These are phyloP conservation scores for Chitala chitala DNA, from an alignment of 2,113 vertebrate genomes.

Conservation along the genomic window DNA sequence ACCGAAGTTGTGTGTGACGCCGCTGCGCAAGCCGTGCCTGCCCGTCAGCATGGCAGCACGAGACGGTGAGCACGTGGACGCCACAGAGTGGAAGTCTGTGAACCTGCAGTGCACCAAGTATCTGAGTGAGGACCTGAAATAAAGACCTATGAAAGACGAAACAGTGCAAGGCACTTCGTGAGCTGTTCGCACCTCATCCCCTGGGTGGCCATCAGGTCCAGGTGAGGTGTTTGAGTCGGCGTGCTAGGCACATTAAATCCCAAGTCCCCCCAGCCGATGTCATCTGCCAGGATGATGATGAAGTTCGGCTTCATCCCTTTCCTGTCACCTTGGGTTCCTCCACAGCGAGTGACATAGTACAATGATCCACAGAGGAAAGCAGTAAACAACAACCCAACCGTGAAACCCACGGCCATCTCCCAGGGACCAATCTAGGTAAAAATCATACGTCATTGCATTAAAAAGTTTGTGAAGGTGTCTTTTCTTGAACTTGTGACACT, in stretches of 20 bases:
- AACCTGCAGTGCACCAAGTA: slow-evolving; percentile 58
- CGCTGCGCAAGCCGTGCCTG: slow-evolving; percentile 79
- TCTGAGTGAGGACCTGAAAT: neutral
- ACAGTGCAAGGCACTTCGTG: neutral
- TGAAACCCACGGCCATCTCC: slow-evolving; percentile 54
- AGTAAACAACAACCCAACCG: slow-evolving; percentile 38
- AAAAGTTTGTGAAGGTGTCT: too few relatives aligned
- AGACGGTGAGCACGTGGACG: slow-evolving; percentile 91
- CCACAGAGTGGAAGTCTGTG: slow-evolving; percentile 85
- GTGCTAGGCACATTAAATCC: slow-evolving; percentile 70
- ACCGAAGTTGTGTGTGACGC: slow-evolving; percentile 90
- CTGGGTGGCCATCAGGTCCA: slow-evolving; percentile 73
- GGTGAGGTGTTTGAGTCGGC: slow-evolving; percentile 64
- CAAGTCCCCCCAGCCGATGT: slow-evolving; percentile 93
- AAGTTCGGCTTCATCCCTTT: slow-evolving; percentile 69
- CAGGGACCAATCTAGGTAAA: slow-evolving; percentile 30
- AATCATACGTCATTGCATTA: too few relatives aligned
- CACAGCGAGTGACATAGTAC: slow-evolving; percentile 39
- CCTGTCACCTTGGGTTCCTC: neutral
- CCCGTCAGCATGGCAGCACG: slow-evolving; percentile 86
- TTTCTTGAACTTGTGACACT: too few relatives aligned
- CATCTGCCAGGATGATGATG: slow-evolving; percentile 86
- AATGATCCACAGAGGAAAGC: slow-evolving; percentile 51
- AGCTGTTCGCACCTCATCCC: slow-evolving; percentile 71
- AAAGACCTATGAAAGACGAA: neutral